Evolutionary conservation across 2,113 vertebrate genomes (phyloP), one percentile per base, ranked within the genome.

Genomic region (Chloropsis cyanopogon): DNA sequence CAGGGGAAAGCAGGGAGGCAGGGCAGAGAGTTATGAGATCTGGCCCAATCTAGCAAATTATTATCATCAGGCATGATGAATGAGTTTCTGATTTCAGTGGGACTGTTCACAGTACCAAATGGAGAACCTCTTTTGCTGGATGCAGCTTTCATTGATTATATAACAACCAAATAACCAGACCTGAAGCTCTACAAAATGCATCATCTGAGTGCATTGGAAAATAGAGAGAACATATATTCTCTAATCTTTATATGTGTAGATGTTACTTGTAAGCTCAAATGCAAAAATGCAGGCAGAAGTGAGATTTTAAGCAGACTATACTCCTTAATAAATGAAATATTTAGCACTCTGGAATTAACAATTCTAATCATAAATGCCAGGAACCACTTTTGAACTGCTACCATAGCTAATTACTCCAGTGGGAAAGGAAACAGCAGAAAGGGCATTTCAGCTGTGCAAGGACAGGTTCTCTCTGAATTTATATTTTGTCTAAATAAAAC

Each of bases 341-440:
- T 92, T 92, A 89, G 65, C 54, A 71, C 90, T 93, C 82, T 86
- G 59, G 50, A 95, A 95, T 95, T 95, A 92, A 91, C 65, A 89
- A 95, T 93, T 92, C 94, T 95, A 96, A 92, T 93, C 65, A 87
- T 78, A 95, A 95, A 89, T 82, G 78, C 87, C 86, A 97, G 84
- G 73, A 94, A 87, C 69, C 65, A 80, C 69, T 91, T 93, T 76
- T 87, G 95, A 95, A 92, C 94, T 80, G 57, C 87, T 96, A 89
- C 86, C 91, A 69, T 61, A 89, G 81, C 77, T 95, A 96, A 97
- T 96, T 96, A 92, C 75, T 96, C 93, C 73, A 4, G 86, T 82
- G 91, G 81, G 89, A 93, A 71, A 84, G 56, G 59, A 89, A 95
- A 86, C 56, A 86, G 77, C 28, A 86, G 80, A 93, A 91, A 93